Evolutionary conservation across 2,113 vertebrate genomes (phyloP).

Genomic region (Pterocles orientalis): DNA sequence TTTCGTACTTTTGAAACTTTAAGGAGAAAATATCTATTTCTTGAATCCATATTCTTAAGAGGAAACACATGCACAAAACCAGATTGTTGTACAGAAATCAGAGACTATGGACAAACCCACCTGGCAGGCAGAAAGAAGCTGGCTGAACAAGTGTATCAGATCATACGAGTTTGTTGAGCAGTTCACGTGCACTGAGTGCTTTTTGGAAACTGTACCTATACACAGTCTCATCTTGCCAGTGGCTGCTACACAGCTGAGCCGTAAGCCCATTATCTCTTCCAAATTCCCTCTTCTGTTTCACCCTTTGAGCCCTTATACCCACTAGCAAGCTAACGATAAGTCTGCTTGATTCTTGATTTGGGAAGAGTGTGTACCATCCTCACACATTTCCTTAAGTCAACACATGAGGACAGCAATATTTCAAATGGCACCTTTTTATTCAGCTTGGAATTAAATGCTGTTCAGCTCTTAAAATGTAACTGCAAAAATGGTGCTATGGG

Average conservation of each 20-base stretch:
- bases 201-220: not conserved
- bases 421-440: not conserved
- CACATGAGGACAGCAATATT: not conserved
- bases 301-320: not conserved
- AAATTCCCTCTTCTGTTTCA: not conserved
- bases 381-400: not conserved
- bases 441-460: not conserved
- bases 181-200: not conserved
- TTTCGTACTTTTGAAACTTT: conserved; percentile 7
- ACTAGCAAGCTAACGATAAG: not conserved
- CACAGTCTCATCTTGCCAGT: not conserved
- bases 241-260: not conserved
- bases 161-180: not conserved
- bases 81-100: not conserved
- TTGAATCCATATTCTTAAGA: not conserved
- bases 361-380: accelerated
- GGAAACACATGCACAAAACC: not conserved
- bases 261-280: not conserved
- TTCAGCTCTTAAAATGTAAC: not conserved
- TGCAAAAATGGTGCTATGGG: not conserved
- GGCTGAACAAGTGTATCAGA: not conserved
- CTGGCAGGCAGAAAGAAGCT: conserved; percentile 14
- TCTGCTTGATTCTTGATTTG: not conserved
- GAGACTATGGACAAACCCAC: not conserved
- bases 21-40: not conserved